Conservation (phyloP, 2,888 invertebrate genomes). For the Amblyjoppa fuscipennis region DNA sequence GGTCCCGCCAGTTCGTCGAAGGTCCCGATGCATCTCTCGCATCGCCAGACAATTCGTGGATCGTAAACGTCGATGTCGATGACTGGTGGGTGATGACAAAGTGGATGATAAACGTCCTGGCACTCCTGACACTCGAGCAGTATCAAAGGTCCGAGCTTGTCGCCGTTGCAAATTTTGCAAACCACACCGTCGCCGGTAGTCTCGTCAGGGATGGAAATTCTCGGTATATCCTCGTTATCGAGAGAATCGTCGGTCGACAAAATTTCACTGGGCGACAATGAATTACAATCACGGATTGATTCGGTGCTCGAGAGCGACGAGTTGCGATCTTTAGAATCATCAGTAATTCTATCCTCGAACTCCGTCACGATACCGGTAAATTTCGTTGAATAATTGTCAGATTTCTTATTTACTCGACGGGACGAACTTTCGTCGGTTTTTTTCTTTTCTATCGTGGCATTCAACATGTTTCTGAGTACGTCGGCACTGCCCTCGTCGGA, state of each 20-base stretch:
- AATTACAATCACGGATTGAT: constrained; percentile 1
- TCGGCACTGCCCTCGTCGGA: constrained; percentile 75
- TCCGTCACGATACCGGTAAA: not conserved
- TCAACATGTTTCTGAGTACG: constrained; percentile 75
- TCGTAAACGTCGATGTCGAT: constrained; percentile 77
- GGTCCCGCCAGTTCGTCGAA: not conserved
- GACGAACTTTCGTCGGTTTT: constrained; percentile 59
- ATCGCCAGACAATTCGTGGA: constrained; percentile 78
- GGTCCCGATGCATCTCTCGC: constrained; percentile 69
- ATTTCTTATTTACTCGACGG: not conserved
- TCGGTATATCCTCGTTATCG: constrained; percentile 76
- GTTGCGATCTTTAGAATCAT: no score
- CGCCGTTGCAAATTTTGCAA: constrained; percentile 78
- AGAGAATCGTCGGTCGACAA: constrained; percentile 34
- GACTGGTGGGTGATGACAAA: constrained; percentile 79
- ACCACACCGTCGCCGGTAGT: constrained; percentile 73
- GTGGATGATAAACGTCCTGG: constrained; percentile 79
- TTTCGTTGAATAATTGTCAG: not conserved
- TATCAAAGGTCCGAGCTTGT: constrained; percentile 78
- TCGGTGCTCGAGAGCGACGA: constrained; percentile 14
- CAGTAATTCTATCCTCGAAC: constrained; percentile 18
- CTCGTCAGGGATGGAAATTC: constrained; percentile 81
- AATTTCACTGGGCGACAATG: constrained; percentile 12
- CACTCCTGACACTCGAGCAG: constrained; percentile 80
- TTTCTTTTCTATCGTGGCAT: constrained; percentile 70